Evolutionary conservation across 2,888 invertebrate genomes (phyloP), one percentile per base, ranked within the genome.

Genomic region (Scelioninae gen. 2): DNA sequence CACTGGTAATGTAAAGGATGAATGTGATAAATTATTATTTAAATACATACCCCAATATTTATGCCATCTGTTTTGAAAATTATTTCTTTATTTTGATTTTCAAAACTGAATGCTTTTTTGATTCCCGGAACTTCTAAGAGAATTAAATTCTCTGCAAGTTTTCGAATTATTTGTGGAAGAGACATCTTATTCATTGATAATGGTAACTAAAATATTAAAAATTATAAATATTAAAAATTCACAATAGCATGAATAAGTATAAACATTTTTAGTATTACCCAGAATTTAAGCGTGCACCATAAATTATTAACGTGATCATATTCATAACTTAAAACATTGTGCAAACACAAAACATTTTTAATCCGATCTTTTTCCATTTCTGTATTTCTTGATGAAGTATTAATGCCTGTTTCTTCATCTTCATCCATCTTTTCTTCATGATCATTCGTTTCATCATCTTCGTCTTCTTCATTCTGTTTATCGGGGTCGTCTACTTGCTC

Each of bases 1-100:
- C n/a, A n/a, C n/a, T n/a, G n/a, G n/a, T n/a, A 25, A 6, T 25
- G 25, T 25, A 25, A 25, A 25, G 6, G 25, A 25, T 25, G 25
- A 25, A n/a, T n/a, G n/a, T n/a, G n/a, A n/a, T n/a, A n/a, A n/a
- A n/a, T n/a, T n/a, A n/a, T n/a, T n/a, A n/a, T 31, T 22, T 11
- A 22, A 25, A 46, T 28, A 15, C 86, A 86, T 84, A 91, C 91
- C 52, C 91, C 88, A 61, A 98, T 92, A 83, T 98, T 98, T 52
- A 98, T 93, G 2, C 98, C 99, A 82, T 99, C 98, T 0, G 98
- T 98, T 86, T 95, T 95, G 0, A 99, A 88, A 74, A 91, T 89
- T 0, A 92, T 86, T 11, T 89, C 82, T 13, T 80, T 87, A 15
- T 90, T 87, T 50, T 90, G 89, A 79, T 92, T 92, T 81, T 89